Evolutionary conservation across 92 coral and sea anemone genomes (phyloP).

Genomic region (Muricea muricata): DNA sequence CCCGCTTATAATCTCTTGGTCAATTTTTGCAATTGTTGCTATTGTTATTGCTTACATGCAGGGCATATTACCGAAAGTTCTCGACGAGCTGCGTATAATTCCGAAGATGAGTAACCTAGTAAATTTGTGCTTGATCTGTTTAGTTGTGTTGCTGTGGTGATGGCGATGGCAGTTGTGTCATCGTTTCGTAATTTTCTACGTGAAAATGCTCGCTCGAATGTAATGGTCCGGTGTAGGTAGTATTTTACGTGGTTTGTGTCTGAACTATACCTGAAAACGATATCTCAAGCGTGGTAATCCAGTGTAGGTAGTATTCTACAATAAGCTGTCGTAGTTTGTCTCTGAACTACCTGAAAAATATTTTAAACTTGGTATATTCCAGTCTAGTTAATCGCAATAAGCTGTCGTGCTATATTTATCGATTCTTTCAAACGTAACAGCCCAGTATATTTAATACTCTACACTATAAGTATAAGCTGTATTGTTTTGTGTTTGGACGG

Average conservation of each 20-base stretch:
- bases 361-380: neutral
- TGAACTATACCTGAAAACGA: neutral
- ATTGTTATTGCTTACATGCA: neutral
- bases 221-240: neutral
- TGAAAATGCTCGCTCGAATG: too few relatives aligned
- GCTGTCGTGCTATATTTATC: too few relatives aligned
- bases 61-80: neutral
- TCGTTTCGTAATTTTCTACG: neutral
- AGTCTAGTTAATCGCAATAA: neutral
- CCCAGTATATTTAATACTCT: too few relatives aligned
- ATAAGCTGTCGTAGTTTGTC: slow-evolving; percentile 1
- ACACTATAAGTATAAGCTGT: too few relatives aligned
- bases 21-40: neutral
- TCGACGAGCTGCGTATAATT: neutral
- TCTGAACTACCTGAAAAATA: neutral
- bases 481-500: too few relatives aligned
- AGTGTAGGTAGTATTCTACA: neutral
- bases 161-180: neutral
- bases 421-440: too few relatives aligned
- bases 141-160: slow-evolving; percentile 11
- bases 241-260: neutral
- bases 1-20: slow-evolving; percentile 20
- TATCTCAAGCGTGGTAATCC: neutral
- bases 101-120: neutral
- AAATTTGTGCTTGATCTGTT: neutral